Evolutionary conservation across 2,888 invertebrate genomes (phyloP).

Genomic region (Xanthorhoe spadicearia): DNA sequence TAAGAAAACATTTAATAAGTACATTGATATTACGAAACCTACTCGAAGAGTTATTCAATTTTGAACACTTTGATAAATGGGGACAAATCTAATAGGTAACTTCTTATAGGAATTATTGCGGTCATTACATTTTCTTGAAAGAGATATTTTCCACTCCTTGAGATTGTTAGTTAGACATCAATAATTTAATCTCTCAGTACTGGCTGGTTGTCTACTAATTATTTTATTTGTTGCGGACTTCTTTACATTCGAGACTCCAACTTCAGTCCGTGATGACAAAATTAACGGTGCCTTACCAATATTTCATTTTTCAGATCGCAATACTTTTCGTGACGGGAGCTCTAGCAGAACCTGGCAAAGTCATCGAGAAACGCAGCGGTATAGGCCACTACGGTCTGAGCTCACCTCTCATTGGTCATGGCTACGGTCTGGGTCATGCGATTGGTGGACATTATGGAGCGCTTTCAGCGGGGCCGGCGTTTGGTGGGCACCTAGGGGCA

Average conservation of each 20-base stretch:
- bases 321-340: slow-evolving; percentile 68
- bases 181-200: no score
- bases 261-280: neutral
- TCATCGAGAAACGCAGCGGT: slow-evolving; percentile 76
- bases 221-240: no score
- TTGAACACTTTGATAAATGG: no score
- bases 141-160: no score
- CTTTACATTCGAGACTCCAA: no score
- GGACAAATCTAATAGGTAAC: no score
- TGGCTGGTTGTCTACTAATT: no score
- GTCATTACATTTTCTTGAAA: no score
- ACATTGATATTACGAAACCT: no score
- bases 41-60: no score
- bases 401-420: slow-evolving; percentile 46
- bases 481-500: slow-evolving; percentile 26
- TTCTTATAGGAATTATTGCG: no score
- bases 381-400: slow-evolving; percentile 66
- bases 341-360: slow-evolving; percentile 76
- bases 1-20: neutral
- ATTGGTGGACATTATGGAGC: slow-evolving; percentile 25
- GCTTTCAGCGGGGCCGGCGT: slow-evolving; percentile 21
- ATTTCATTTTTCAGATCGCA: slow-evolving; percentile 62
- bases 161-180: no score
- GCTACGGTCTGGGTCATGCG: slow-evolving; percentile 48
- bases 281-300: neutral